Percentiles rank a stretch among this genome's conserved stretches.
Evolutionary conservation across 2,888 invertebrate species (phyloP).

Genomic region (Ennomos fuscantarius): DNA sequence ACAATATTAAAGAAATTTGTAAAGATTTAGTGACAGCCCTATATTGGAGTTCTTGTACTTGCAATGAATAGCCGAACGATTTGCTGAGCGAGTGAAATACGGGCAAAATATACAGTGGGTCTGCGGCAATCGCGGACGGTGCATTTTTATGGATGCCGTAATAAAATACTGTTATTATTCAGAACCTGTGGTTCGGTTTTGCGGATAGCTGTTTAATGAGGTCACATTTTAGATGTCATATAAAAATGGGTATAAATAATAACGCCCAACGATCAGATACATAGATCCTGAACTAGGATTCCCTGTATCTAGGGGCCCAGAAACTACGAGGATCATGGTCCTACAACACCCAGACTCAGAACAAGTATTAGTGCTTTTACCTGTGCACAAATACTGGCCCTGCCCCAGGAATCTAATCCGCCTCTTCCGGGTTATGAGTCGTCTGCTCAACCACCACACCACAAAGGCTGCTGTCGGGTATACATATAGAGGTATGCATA

Average conservation of each 20-base stretch:
- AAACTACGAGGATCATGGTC: too few relatives aligned
- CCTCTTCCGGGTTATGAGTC: too few relatives aligned
- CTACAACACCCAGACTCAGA: too few relatives aligned
- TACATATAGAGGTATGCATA: too few relatives aligned
- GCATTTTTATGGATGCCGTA: constrained; percentile 50
- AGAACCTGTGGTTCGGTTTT: constrained; percentile 16
- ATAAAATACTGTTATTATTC: constrained; percentile 32
- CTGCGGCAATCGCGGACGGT: constrained; percentile 41
- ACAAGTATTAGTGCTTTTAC: too few relatives aligned
- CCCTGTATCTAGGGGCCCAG: too few relatives aligned
- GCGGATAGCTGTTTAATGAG: constrained; percentile 8
- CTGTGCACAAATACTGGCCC: too few relatives aligned
- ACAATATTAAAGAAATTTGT: constrained; percentile 7
- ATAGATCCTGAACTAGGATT: too few relatives aligned
- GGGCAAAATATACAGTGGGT: constrained; percentile 42
- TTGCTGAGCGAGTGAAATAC: constrained; percentile 55
- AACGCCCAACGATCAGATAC: too few relatives aligned
- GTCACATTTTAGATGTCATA: background rate
- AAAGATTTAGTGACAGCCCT: constrained; percentile 25
- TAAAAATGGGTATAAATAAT: background rate
- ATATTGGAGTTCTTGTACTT: constrained; percentile 18
- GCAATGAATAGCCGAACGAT: constrained; percentile 54
- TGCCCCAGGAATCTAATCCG: too few relatives aligned
- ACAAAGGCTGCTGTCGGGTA: too few relatives aligned
- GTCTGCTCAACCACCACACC: too few relatives aligned